Base-by-base conservation (phyloP, 2,113 vertebrate species). In the Cephalophus harveyi region DNA sequence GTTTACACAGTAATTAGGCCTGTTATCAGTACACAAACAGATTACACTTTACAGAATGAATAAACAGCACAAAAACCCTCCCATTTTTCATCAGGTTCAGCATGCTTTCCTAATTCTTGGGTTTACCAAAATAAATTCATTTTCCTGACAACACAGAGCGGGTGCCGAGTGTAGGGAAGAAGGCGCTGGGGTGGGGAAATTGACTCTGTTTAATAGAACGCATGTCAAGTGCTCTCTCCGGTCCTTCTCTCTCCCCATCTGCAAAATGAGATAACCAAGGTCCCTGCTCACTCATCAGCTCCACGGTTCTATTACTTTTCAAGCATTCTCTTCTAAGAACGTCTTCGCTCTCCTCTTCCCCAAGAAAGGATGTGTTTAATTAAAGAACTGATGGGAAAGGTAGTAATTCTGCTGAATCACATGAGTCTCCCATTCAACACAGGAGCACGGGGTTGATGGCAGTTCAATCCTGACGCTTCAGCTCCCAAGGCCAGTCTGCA, bases 11-110 rank as follows among this genome's bases (percentile, higher is more conserved):
- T 92, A 89, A 71, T 97, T 90, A 97, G 94, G 96, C 85, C 94
- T 97, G 90, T 96, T 94, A 96, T 98, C 97, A 93, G 97, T 95
- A 97, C 94, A 91, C 96, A 97, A 79, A 98, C 97, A 87, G 93
- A 94, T 7, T 84, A 96, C 94, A 62, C 96, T 95, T 25, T 36
- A 76, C 67, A 50, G 91, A 97, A 90, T 96, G 94, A 98, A 97
- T 83, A 97, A 98, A 98, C 79, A 23, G 95, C 97, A 98, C 98
- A 94, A 60, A 97, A 97, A 96, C 84, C 85, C 95, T 95, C 96
- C 94, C 95, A 83, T 87, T 91, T 96, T 71, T 76, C 91, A 89
- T 84, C 52, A 54, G 71, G 67, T 86, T 87, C 79, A 46, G 82
- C 86, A 82, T 15, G 57, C 46, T 76, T 87, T 57, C 91, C 97